A percentile compares a stretch with the other conserved stretches of the same genome.
Evolutionary conservation across 2,888 invertebrate species (phyloP).

Genomic region (Poecilus cupreus): DNA sequence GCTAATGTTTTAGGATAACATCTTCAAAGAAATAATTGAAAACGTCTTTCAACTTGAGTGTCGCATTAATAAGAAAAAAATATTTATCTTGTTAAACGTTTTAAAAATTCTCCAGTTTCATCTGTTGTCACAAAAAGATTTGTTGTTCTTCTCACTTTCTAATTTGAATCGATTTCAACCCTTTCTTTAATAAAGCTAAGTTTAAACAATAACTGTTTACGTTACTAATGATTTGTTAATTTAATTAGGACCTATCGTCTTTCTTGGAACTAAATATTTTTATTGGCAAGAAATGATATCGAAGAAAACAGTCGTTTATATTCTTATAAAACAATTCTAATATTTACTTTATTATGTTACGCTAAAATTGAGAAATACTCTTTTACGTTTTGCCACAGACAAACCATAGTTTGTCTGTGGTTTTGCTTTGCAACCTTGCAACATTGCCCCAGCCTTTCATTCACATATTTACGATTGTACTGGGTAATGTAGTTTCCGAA

Average conservation of each 20-base stretch:
- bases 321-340: too few relatives aligned
- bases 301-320: too few relatives aligned
- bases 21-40: not conserved
- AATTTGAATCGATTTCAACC: not conserved
- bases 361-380: too few relatives aligned
- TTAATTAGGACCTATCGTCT: too few relatives aligned
- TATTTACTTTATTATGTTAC: too few relatives aligned
- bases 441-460: not conserved
- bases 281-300: too few relatives aligned
- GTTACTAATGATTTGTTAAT: too few relatives aligned
- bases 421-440: too few relatives aligned
- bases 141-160: not conserved
- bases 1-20: conserved; percentile 5
- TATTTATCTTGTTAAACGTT: not conserved
- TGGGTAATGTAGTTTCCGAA: not conserved
- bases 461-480: not conserved
- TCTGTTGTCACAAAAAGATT: not conserved
- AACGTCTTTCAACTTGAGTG: not conserved
- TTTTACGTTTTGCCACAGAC: too few relatives aligned
- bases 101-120: not conserved
- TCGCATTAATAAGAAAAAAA: conserved; percentile 5
- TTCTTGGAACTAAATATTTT: too few relatives aligned
- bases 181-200: not conserved
- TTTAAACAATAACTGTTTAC: too few relatives aligned
- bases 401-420: too few relatives aligned